Percentiles rank a stretch among this genome's conserved stretches.
Conservation (phyloP, 1,140 invertebrate species). For the Ostrea edulis region DNA sequence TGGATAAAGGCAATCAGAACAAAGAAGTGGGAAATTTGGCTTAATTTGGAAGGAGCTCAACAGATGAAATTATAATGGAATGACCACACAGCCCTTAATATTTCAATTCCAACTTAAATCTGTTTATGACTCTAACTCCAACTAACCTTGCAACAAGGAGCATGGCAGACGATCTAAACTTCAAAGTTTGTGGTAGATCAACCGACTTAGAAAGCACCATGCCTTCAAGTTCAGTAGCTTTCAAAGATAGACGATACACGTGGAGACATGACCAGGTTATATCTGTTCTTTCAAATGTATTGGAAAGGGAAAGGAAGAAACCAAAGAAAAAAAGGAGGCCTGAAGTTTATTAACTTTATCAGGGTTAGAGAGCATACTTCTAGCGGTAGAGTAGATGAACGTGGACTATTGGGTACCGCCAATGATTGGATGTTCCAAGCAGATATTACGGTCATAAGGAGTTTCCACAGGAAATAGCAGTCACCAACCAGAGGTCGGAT, state of each 20-base stretch:
- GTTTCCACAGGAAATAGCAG: too few relatives aligned
- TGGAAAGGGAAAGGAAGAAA: not conserved
- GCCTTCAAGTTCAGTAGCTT: conserved; percentile 1
- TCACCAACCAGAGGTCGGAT: too few relatives aligned
- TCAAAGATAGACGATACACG: conserved; percentile 39
- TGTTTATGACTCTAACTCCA: conserved; percentile 38
- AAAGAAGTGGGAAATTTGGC: conserved; percentile 32
- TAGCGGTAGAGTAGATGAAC: too few relatives aligned
- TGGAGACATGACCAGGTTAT: conserved; percentile 6
- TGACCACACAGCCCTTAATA: conserved; percentile 22
- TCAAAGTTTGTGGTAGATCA: conserved; percentile 20
- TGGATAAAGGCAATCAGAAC: conserved; percentile 15
- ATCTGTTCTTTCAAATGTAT: not conserved
- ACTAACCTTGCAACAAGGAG: conserved; percentile 18
- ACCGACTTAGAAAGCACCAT: conserved; percentile 35
- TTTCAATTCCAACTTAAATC: conserved; percentile 13
- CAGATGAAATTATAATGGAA: conserved; percentile 33
- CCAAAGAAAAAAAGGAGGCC: too few relatives aligned
- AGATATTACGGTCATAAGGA: too few relatives aligned
- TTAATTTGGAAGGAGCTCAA: conserved; percentile 38
- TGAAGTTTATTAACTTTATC: too few relatives aligned
- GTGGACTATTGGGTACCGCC: too few relatives aligned
- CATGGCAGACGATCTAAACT: conserved; percentile 5
- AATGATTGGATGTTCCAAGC: too few relatives aligned
- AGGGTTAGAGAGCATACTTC: too few relatives aligned